Evolutionary conservation across 2,797 vertebrate species (phyloP).

Genomic region (Anguilla marmorata): DNA sequence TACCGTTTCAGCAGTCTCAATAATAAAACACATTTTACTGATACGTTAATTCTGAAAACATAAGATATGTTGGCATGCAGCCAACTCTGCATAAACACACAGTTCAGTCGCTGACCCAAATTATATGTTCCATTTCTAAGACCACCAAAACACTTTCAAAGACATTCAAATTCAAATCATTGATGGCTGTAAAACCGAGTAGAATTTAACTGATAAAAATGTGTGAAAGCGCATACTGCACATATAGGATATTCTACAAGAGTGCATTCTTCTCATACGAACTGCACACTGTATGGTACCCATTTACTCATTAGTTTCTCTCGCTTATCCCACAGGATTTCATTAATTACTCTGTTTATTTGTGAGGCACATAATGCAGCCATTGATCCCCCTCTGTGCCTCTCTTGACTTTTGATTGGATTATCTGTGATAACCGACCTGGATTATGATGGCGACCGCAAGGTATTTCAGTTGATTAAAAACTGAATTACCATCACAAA

Average conservation of each 20-base stretch:
- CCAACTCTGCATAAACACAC: neutral
- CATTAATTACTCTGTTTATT: slow-evolving; percentile 34
- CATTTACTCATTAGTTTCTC: neutral
- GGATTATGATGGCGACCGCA: neutral
- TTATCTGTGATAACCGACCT: slow-evolving; percentile 29
- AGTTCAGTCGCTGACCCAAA: neutral
- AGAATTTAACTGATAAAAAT: neutral
- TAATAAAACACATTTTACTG: neutral
- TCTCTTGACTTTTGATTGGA: slow-evolving; percentile 32
- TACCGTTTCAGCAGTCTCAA: slow-evolving; percentile 17
- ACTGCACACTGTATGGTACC: neutral
- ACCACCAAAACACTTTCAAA: neutral
- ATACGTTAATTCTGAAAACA: neutral
- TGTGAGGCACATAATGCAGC: slow-evolving; percentile 17
- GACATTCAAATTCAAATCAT: neutral
- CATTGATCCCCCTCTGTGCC: slow-evolving; percentile 30
- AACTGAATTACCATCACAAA: slow-evolving; percentile 12
- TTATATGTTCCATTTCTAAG: neutral
- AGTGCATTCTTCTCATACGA: neutral
- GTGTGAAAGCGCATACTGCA: neutral
- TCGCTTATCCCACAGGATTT: slow-evolving; percentile 1
- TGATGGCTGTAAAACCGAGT: neutral
- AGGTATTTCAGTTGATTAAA: slow-evolving; percentile 25
- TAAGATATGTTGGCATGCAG: slow-evolving; percentile 21
- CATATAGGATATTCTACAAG: neutral